These are phyloP conservation scores for Onchidella celtica DNA, from an alignment of 2,888 invertebrate genomes.

Conservation along the genomic window DNA sequence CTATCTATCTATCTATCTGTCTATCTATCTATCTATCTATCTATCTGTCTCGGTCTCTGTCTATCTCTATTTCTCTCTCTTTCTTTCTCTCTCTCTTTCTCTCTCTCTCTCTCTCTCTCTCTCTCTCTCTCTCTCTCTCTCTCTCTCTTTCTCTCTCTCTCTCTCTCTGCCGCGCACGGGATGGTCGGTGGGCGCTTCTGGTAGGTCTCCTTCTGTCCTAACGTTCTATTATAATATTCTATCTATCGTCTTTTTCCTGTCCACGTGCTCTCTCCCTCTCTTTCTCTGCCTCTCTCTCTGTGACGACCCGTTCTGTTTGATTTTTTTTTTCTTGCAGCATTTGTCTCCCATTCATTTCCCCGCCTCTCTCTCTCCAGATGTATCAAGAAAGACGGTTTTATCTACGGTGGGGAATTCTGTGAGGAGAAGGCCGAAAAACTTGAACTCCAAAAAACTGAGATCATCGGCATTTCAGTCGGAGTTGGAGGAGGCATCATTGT, in stretches of 20 bases:
- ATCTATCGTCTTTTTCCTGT: background rate
- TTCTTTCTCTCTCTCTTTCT: background rate
- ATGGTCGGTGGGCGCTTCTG: no score
- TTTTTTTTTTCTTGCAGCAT: no score
- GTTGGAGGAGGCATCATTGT: conserved; percentile 46
- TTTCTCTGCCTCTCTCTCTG: background rate
- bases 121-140: background rate
- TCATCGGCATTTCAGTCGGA: conserved; percentile 49
- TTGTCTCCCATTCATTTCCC: background rate
- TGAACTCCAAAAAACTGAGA: conserved; percentile 12
- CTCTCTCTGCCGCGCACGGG: background rate
- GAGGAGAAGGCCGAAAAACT: conserved; percentile 39
- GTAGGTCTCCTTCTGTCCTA: no score
- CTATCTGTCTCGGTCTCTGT: background rate
- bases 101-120: conserved; percentile 32
- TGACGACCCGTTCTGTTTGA: no score
- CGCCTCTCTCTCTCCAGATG: conserved; percentile 33
- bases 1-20: no score
- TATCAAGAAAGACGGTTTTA: background rate
- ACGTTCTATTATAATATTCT: no score
- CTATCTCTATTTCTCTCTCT: background rate
- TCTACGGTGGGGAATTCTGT: conserved; percentile 43
- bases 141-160: background rate
- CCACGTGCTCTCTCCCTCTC: background rate
- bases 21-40: background rate